Evolutionary conservation across 2,113 vertebrate species (phyloP), one percentile per base, ranked within the genome.

Genomic region (Pomatorhinus ruficollis): DNA sequence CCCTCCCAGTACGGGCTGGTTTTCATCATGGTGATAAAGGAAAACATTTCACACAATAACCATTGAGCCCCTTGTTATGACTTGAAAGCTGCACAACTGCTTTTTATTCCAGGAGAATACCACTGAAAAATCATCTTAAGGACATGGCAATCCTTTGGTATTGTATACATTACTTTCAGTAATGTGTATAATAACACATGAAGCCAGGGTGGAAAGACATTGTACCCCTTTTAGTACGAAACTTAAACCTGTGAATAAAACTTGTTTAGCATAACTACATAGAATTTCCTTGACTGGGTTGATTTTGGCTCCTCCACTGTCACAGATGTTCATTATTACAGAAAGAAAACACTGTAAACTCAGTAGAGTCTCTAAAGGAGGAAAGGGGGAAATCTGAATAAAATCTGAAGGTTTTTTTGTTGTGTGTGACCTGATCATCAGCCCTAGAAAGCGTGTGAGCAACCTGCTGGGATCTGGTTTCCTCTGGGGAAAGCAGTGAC

Each of bases 271-370:
- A 53, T 90, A 97, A 83, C 49, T 87, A 45, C 92, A 76, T 31
- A 96, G 87, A 95, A 96, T 98, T 95, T 95, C 93, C 95, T 96
- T 97, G 85, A 77, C 92, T 89, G 60, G 83, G 90, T 97, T 97
- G 97, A 74, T 93, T 97, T 97, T 98, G 98, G 96, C 97, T 81
- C 87, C 69, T 63, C 25, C 16, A 15, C 53, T 91, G 59, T 94
- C 87, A 75, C 97, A 98, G 95, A 97, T 98, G 97, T 97, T 98
- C 90, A 92, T 91, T 91, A 87, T 97, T 97, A 97, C 59, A 45
- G 66, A 94, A 95, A 12, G 61, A 94, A 97, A 96, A 90, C 69
- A 89, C 52, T 31, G 63, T 91, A 80, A 66, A 70, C 74, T 75
- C 95, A 93, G 70, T 13, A 12, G 22, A 93, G 75, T 77, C 30